Evolutionary conservation across 2,113 vertebrate species (phyloP), one percentile per base, ranked within the genome.

Genomic region (Phodopus roborovskii): DNA sequence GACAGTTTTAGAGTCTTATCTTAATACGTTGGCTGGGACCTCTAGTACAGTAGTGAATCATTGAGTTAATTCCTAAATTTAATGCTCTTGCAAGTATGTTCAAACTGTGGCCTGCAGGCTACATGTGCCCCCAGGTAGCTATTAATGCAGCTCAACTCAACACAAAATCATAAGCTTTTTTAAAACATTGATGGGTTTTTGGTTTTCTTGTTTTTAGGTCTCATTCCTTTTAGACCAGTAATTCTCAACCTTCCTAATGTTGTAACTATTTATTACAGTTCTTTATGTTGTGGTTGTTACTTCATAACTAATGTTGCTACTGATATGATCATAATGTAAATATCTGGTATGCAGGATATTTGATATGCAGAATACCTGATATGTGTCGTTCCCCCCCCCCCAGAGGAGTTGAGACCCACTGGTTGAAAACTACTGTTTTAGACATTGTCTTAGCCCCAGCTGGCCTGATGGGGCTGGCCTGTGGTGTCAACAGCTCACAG

Each of bases 51-150:
- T 33, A 24, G 7, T 33, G 5, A 73, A 36, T 42, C 48, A 53
- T 26, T 58, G 66, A 78, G 39, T 62, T 45, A n/a, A 84, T 56
- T 88, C 39, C 73, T 94, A 53, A 90, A 90, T 79, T 78, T 74
- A 82, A 74, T n/a, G 74, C 16, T 64, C 82, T 45, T 64, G 53
- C 28, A 33, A 45, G 82, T 84, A 26, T 60, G 26, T 64, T 30
- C 60, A 84, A 30, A 30, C 82, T 85, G 39, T 30, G 60, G 39
- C 4, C 24, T 30, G 9, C 26, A 66, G 82, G 60, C 82, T 33
- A 39, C 58, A 33, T 64, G 16, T 83, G n/a, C 13, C 58, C 58
- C 39, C n/a, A 45, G 81, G 39, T 64, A 64, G 58, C 81, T 30
- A 30, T 11, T 15, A 84, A 19, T 17, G 39, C 24, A 84, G n/a